Evolutionary conservation across 2,888 invertebrate genomes (phyloP).

Genomic region (Drymonia ruficornis): DNA sequence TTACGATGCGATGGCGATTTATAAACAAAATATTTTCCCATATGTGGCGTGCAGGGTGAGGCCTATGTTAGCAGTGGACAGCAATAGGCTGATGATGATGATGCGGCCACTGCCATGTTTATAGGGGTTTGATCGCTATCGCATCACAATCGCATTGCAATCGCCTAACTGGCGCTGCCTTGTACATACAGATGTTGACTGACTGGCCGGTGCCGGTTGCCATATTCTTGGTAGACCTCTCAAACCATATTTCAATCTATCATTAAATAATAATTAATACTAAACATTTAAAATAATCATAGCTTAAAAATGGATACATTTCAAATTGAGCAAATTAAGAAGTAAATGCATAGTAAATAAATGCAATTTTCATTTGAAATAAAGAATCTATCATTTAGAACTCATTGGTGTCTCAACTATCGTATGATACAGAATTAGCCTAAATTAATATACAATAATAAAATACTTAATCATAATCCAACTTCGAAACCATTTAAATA

Average conservation of each 20-base stretch:
- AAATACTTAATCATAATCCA: slow-evolving; percentile 18
- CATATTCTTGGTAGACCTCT: slow-evolving; percentile 43
- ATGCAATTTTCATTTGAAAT: slow-evolving; percentile 52
- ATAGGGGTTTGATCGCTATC: too few species aligned
- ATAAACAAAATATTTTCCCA: too few species aligned
- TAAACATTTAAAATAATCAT: slow-evolving; percentile 46
- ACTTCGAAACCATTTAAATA: slow-evolving; percentile 5
- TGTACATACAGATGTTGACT: too few species aligned
- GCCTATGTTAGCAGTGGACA: too few species aligned
- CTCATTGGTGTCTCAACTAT: slow-evolving; percentile 68
- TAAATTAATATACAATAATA: slow-evolving; percentile 28
- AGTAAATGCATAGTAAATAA: slow-evolving; percentile 60
- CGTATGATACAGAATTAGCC: slow-evolving; percentile 33
- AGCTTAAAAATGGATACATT: slow-evolving; percentile 47
- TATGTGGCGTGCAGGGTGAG: too few species aligned
- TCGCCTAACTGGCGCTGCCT: too few species aligned
- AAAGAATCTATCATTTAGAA: slow-evolving; percentile 55
- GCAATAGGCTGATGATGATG: too few species aligned
- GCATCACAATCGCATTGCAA: too few species aligned
- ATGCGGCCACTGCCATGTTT: too few species aligned
- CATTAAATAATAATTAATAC: slow-evolving; percentile 14
- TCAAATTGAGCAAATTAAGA: slow-evolving; percentile 67
- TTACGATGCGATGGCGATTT: too few species aligned
- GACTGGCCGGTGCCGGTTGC: too few species aligned
- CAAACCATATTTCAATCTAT: slow-evolving; percentile 42